These are phyloP conservation scores for Venusia cambrica DNA, from an alignment of 2,888 invertebrate species.

Conservation along the genomic window DNA sequence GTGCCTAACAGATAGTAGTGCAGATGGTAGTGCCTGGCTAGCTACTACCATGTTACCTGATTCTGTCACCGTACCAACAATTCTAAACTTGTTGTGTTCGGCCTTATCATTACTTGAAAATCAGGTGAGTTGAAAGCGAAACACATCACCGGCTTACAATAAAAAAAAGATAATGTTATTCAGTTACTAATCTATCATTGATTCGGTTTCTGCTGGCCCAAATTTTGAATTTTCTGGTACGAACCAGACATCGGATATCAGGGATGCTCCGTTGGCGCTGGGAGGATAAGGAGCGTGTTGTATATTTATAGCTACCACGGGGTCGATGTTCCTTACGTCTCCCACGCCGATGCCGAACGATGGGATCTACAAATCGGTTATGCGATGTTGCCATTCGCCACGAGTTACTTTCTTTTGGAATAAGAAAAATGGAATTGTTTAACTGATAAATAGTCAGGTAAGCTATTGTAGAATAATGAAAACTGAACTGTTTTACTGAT, in stretches of 20 bases:
- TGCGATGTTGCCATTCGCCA: slow-evolving; percentile 37
- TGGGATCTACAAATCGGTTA: slow-evolving; percentile 54
- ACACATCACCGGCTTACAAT: no score
- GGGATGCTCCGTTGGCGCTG: slow-evolving; percentile 50
- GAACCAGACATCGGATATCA: slow-evolving; percentile 38
- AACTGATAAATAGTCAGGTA: no score
- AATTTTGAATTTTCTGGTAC: slow-evolving; percentile 22
- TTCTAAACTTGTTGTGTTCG: no score
- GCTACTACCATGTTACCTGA: no score
- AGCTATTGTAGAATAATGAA: no score
- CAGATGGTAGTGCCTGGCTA: no score
- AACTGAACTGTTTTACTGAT: no score
- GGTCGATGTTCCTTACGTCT: slow-evolving; percentile 73
- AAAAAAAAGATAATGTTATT: slow-evolving; percentile 1
- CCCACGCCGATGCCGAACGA: slow-evolving; percentile 63
- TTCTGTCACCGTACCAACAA: no score
- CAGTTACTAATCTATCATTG: background rate
- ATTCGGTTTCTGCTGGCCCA: slow-evolving; percentile 14
- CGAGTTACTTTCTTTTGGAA: slow-evolving; percentile 23
- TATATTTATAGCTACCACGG: slow-evolving; percentile 74
- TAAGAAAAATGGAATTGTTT: no score
- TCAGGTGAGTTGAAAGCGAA: no score
- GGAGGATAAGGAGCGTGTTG: slow-evolving; percentile 58
- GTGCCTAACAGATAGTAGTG: no score
- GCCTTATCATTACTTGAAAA: no score